These are phyloP conservation scores for Pterobdella sp. DNA, from an alignment of 2,888 invertebrate genomes.

Conservation along the genomic window DNA sequence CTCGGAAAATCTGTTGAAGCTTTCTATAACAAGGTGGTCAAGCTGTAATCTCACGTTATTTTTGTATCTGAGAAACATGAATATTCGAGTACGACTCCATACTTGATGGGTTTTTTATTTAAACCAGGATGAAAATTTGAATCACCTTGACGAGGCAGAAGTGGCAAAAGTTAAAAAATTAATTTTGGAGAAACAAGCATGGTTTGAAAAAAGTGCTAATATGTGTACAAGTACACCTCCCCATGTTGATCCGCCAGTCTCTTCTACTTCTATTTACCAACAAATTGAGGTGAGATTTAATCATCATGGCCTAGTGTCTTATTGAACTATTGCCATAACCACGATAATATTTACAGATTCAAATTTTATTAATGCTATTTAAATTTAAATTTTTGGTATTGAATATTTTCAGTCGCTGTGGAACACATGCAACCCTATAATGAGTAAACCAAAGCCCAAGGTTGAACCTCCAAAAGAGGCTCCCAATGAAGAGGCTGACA, in stretches of 20 bases:
- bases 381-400: not conserved
- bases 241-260: constrained; percentile 64
- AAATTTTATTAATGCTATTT: not conserved
- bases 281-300: constrained; percentile 66
- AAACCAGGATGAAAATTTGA: constrained; percentile 50
- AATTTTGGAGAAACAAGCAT: constrained; percentile 64
- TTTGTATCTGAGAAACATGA: too few species aligned
- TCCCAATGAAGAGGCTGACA: constrained; percentile 41
- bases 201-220: constrained; percentile 71
- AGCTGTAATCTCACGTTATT: too few species aligned
- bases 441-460: constrained; percentile 87
- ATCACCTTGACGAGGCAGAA: constrained; percentile 62
- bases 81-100: too few species aligned
- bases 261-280: constrained; percentile 69
- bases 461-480: constrained; percentile 61
- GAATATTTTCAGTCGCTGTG: constrained; percentile 51
- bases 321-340: too few species aligned
- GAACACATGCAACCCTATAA: constrained; percentile 60
- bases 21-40: constrained; percentile 42
- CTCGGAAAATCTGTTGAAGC: constrained; percentile 67
- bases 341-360: too few species aligned
- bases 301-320: too few species aligned
- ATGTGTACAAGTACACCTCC: constrained; percentile 62
- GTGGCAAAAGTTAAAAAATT: constrained; percentile 67
- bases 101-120: not conserved